Evolutionary conservation across 2,113 vertebrate genomes (phyloP).

Genomic region (Megaceryle maxima): DNA sequence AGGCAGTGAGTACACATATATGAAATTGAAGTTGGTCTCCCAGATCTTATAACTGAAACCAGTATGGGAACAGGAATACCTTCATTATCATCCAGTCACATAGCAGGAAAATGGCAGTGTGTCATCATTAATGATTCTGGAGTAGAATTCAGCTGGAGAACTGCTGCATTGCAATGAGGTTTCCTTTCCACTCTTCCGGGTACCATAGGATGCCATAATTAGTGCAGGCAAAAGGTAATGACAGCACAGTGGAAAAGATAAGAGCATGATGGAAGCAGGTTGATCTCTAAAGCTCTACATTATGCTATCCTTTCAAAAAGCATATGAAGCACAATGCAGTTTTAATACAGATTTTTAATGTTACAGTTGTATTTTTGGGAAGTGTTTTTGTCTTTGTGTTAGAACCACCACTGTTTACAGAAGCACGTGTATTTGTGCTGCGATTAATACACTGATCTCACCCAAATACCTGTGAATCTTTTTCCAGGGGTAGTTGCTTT

Average conservation of each 20-base stretch:
- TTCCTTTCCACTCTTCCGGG: neutral
- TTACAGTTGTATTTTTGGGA: neutral
- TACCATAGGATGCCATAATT: constrained; percentile 36
- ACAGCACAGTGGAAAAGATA: neutral
- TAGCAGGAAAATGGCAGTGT: neutral
- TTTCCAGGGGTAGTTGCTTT: neutral
- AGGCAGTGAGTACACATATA: neutral
- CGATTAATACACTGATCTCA: neutral
- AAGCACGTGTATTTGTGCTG: neutral
- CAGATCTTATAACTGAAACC: neutral
- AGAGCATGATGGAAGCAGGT: neutral
- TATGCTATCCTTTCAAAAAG: neutral
- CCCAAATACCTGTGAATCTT: neutral
- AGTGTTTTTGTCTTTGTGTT: neutral
- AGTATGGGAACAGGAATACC: neutral
- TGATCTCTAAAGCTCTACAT: neutral
- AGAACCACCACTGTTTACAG: neutral
- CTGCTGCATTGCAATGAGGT: neutral
- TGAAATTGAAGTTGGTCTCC: neutral
- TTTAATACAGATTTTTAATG: neutral
- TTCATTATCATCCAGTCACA: neutral
- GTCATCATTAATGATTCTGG: neutral
- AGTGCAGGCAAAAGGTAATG: constrained; percentile 34
- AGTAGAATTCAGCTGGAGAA: neutral
- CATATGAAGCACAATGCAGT: neutral